These are phyloP conservation scores for Xestoiulus laeticollis DNA, from an alignment of 2,888 invertebrate genomes.

Conservation along the genomic window DNA sequence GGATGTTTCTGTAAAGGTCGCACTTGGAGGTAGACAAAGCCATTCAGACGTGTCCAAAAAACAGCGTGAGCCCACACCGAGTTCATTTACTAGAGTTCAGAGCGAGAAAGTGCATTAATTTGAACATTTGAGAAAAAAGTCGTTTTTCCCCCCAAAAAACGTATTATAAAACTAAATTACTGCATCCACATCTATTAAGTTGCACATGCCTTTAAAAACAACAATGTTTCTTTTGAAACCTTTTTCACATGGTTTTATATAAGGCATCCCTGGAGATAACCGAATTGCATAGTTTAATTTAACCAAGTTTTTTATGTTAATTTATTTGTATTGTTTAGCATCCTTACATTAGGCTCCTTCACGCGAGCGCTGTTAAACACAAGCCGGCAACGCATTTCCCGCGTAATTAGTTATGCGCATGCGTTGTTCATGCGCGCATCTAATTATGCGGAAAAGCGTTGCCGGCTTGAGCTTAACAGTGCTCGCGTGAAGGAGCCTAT, in stretches of 20 bases:
- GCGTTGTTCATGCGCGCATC: too few species aligned
- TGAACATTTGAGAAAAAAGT: not conserved
- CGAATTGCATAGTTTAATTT: too few species aligned
- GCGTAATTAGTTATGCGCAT: too few species aligned
- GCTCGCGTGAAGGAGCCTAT: too few species aligned
- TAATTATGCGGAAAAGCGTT: too few species aligned
- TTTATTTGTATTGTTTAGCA: too few species aligned
- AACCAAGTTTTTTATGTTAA: too few species aligned
- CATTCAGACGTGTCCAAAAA: slow-evolving; percentile 7
- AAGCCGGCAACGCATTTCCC: too few species aligned
- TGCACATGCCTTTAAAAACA: not conserved
- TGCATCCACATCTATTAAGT: not conserved
- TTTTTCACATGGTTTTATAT: not conserved
- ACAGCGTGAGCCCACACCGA: not conserved
- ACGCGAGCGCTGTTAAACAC: too few species aligned
- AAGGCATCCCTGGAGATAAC: too few species aligned
- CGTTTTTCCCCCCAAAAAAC: not conserved
- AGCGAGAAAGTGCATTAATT: not conserved
- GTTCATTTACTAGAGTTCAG: not conserved
- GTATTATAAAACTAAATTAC: not conserved
- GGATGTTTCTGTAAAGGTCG: slow-evolving; percentile 29
- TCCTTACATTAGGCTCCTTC: not conserved
- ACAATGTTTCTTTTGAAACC: not conserved
- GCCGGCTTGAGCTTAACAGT: too few species aligned
- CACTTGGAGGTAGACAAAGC: slow-evolving; percentile 27